Conservation (phyloP, 2,113 vertebrate genomes). For the Dicrurus megarhynchus region DNA sequence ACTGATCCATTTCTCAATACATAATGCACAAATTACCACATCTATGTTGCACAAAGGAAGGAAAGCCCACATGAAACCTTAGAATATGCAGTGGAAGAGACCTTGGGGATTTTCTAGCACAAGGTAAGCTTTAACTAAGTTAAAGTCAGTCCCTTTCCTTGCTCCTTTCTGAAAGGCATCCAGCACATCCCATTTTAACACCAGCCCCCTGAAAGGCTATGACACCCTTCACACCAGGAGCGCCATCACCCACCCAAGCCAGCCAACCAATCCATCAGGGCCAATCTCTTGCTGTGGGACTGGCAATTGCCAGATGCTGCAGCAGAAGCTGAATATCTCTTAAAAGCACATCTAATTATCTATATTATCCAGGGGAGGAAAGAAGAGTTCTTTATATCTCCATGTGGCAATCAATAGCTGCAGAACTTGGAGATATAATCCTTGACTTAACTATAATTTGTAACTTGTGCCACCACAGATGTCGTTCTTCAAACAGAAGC, state of each 20-base stretch:
- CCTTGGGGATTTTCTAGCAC: not conserved
- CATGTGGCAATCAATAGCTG: not conserved
- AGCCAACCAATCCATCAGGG: not conserved
- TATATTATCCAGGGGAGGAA: not conserved
- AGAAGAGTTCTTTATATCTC: not conserved
- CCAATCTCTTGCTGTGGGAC: not conserved
- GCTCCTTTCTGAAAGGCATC: not conserved
- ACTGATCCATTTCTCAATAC: conserved; percentile 30
- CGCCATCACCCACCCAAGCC: not conserved
- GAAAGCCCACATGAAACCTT: not conserved
- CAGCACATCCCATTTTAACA: not conserved
- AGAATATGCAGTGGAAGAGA: not conserved
- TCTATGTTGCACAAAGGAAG: not conserved
- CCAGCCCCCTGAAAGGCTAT: not conserved
- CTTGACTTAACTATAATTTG: not conserved
- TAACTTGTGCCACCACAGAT: not conserved
- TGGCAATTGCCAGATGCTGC: not conserved
- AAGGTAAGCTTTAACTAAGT: not conserved
- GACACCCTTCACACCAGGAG: not conserved
- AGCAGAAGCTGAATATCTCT: not conserved
- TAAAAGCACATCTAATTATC: conserved; percentile 26
- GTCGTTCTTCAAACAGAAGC: not conserved
- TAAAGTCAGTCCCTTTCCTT: not conserved
- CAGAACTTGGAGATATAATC: not conserved
- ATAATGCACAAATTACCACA: conserved; percentile 16